Evolutionary conservation across 2,888 invertebrate species (phyloP).

Genomic region (Agrilus cyanescens): DNA sequence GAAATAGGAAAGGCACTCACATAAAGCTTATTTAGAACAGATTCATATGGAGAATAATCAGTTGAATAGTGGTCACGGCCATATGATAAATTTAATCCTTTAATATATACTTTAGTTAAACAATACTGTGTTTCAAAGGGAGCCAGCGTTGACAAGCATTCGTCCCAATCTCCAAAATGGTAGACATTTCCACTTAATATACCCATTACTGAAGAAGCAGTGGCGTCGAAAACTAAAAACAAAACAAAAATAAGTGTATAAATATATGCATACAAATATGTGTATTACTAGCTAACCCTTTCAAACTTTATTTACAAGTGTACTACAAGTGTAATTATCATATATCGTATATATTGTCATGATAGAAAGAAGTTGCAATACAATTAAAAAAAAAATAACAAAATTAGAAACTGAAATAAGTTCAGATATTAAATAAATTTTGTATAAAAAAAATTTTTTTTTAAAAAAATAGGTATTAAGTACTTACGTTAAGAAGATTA

Average conservation of each 20-base stretch:
- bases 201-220: constrained; percentile 45
- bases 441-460: too few relatives aligned
- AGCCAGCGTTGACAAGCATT: constrained; percentile 36
- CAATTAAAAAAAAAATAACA: too few relatives aligned
- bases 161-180: constrained; percentile 50
- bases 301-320: too few relatives aligned
- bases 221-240: constrained; percentile 49
- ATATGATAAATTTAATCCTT: constrained; percentile 17
- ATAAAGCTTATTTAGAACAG: constrained; percentile 28
- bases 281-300: too few relatives aligned
- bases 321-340: too few relatives aligned
- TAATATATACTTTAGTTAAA: constrained; percentile 25
- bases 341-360: too few relatives aligned
- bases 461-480: too few relatives aligned
- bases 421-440: too few relatives aligned
- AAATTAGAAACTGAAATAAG: too few relatives aligned
- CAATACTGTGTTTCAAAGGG: constrained; percentile 35
- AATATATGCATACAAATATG: not conserved
- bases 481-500: too few relatives aligned
- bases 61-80: constrained; percentile 25
- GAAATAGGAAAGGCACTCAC: too few relatives aligned
- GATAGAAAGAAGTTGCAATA: too few relatives aligned
- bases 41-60: constrained; percentile 24
- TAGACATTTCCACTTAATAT: constrained; percentile 43
- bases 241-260: constrained; percentile 5